phyloP scores from a whole-genome alignment of 2,888 invertebrate genomes.

The Azorinus chamasolen region DNA sequence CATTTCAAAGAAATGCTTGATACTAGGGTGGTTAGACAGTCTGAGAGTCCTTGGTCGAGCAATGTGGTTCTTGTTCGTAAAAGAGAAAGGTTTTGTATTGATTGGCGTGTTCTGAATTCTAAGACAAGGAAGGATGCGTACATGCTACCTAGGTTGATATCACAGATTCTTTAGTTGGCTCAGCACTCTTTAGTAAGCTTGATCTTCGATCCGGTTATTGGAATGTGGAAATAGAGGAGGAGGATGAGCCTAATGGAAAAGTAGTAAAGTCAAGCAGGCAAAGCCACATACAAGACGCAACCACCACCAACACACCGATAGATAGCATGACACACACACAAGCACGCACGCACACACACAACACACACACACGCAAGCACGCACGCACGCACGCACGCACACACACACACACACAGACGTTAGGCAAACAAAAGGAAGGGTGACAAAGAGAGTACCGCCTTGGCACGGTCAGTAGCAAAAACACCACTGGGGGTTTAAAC shows the following conservation, averaged over 20 bases:
- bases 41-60: slow-evolving; percentile 27
- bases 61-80: slow-evolving; percentile 32
- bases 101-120: slow-evolving; percentile 27
- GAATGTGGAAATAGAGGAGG: slow-evolving; percentile 26
- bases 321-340: too few species aligned
- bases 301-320: too few species aligned
- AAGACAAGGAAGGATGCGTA: slow-evolving; percentile 29
- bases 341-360: too few species aligned
- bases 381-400: too few species aligned
- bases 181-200: slow-evolving; percentile 18
- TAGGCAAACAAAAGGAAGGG: too few species aligned
- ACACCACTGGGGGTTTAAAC: too few species aligned
- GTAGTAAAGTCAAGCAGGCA: too few species aligned
- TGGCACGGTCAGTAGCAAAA: too few species aligned
- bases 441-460: too few species aligned
- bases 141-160: slow-evolving; percentile 24
- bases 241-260: slow-evolving; percentile 25
- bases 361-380: too few species aligned
- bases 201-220: slow-evolving; percentile 24
- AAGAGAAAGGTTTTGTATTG: slow-evolving; percentile 32
- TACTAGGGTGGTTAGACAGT: slow-evolving; percentile 21
- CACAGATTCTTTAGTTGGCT: slow-evolving; percentile 13
- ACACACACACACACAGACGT: too few species aligned
- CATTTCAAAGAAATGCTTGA: slow-evolving; percentile 42
- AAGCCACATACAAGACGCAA: too few species aligned